These are phyloP conservation scores for Spatulosminthurus flaviceps DNA, from an alignment of 2,888 invertebrate genomes.

Conservation along the genomic window DNA sequence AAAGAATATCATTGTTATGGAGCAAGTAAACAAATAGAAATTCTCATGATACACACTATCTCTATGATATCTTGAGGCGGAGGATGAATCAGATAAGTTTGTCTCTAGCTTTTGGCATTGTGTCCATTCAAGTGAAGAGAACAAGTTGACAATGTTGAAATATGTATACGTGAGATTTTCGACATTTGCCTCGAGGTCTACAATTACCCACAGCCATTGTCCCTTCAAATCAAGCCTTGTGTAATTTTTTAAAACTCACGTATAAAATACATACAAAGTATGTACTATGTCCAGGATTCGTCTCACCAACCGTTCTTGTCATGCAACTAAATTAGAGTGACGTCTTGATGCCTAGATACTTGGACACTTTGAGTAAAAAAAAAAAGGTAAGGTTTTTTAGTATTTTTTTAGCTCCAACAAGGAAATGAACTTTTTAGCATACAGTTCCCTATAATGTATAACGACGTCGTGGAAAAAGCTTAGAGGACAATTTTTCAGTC, in stretches of 20 bases:
- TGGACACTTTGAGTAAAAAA: too few relatives aligned
- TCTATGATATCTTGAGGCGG: slow-evolving; percentile 11
- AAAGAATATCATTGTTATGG: neutral
- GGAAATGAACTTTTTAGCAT: too few relatives aligned
- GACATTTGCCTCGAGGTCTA: neutral
- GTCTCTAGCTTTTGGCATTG: neutral
- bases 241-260: neutral
- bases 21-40: slow-evolving; percentile 5
- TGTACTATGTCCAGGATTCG: neutral
- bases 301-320: neutral
- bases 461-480: too few relatives aligned
- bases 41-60: neutral
- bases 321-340: neutral
- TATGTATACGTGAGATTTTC: neutral
- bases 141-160: slow-evolving; percentile 13
- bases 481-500: too few relatives aligned
- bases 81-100: neutral
- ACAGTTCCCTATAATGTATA: too few relatives aligned
- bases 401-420: too few relatives aligned
- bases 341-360: neutral
- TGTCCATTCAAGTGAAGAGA: neutral
- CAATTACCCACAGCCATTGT: neutral
- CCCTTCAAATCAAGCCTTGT: neutral
- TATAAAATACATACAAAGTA: too few relatives aligned
- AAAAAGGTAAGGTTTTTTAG: too few relatives aligned